phyloP scores from a whole-genome alignment of 2,888 invertebrate genomes.

The Cistogaster globosa region DNA sequence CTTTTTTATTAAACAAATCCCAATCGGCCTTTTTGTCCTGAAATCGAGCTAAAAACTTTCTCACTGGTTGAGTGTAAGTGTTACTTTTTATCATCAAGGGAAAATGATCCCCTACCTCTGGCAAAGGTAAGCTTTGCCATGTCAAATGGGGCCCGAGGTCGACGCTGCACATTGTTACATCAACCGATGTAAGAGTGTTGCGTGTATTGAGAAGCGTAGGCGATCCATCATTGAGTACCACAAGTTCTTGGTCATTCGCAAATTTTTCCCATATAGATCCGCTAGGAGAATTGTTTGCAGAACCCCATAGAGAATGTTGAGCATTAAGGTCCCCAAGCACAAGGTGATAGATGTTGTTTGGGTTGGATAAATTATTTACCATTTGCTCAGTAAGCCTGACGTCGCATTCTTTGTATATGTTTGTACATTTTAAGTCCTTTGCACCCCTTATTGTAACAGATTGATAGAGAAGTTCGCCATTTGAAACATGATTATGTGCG shows the following conservation, averaged over 20 bases:
- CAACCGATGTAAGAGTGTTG: not conserved
- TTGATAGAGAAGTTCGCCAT: not conserved
- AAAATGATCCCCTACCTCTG: not conserved
- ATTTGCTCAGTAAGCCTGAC: not conserved
- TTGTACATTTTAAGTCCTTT: not conserved
- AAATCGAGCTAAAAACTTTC: not conserved
- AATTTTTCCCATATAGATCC: not conserved
- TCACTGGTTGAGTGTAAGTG: not conserved
- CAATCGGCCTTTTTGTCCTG: not conserved
- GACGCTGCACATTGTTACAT: not conserved
- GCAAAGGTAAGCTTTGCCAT: not conserved
- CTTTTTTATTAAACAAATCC: not conserved
- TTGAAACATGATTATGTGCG: not conserved
- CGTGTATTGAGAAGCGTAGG: not conserved
- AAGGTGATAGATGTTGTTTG: too few relatives aligned
- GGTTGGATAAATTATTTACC: not conserved
- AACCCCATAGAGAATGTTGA: not conserved
- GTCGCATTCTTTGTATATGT: constrained; percentile 4
- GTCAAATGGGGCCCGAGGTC: not conserved
- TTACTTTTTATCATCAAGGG: not conserved
- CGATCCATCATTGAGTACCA: not conserved
- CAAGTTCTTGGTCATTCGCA: not conserved
- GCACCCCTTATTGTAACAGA: not conserved
- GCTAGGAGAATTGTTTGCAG: not conserved
- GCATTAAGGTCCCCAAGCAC: not conserved